phyloP scores from a whole-genome alignment of 2,797 vertebrate genomes.

The Enteromius thamalakanensis region DNA sequence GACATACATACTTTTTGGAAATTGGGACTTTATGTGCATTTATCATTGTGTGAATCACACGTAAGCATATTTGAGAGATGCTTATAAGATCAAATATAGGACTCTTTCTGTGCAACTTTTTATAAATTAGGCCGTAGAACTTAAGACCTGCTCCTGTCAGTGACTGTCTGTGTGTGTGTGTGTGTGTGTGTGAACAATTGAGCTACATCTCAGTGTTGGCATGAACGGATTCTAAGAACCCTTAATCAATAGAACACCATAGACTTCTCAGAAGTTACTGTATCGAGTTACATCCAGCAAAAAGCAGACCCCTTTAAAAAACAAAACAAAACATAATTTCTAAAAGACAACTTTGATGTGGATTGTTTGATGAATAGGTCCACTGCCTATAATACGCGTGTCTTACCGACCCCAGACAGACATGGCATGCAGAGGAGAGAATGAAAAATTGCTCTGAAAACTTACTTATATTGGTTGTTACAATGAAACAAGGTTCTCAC shows the following conservation, averaged over 20 bases:
- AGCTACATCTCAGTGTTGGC: neutral
- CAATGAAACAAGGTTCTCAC: neutral
- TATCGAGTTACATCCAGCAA: neutral
- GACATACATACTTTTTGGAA: neutral
- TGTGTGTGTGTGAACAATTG: neutral
- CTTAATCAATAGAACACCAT: conserved; percentile 2
- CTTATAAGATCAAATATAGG: too few relatives aligned
- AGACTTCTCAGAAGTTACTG: conserved; percentile 14
- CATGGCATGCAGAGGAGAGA: conserved; percentile 21
- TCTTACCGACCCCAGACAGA: conserved; percentile 43
- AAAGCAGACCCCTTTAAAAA: neutral
- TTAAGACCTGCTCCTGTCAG: neutral
- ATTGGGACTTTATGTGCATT: too few relatives aligned
- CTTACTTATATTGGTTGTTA: neutral
- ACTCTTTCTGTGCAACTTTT: too few relatives aligned
- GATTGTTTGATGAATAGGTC: conserved; percentile 46
- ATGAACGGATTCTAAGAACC: neutral
- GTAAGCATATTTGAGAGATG: too few relatives aligned
- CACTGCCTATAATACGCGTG: conserved; percentile 13
- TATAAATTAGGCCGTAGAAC: neutral
- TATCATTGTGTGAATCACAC: too few relatives aligned
- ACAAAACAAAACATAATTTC: neutral
- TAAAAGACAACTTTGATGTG: neutral
- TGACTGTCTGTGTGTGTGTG: neutral
- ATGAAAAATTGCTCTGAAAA: conserved; percentile 17